Base-by-base conservation (phyloP, 2,888 invertebrate genomes). In the Netelia inedita region DNA sequence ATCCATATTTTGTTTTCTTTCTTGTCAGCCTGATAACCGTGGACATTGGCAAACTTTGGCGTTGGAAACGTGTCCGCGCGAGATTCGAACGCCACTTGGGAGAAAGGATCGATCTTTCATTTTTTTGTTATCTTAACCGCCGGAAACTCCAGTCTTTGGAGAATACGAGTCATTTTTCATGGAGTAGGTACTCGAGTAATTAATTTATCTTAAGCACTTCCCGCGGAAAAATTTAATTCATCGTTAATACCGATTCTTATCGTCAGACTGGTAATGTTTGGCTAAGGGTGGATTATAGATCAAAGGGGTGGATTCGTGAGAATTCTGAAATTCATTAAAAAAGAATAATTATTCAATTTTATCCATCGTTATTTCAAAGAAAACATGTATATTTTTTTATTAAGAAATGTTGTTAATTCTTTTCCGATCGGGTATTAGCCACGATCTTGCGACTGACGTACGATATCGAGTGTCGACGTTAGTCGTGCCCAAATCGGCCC, bases 41-140 rank as follows among this genome's bases (percentile, higher is more conserved):
- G 79, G 74, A 81, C 81, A 85, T 74, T 43, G 41, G 74, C 78
- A 69, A 65, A 65, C 69, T 69, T 50, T 46, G 35, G 53, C 66
- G 23, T 78, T 23, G 19, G 16, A 78, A 79, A 74, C 85, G 85
- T 82, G 79, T 66, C 82, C 59, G 74, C 57, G 76, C 81, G 78
- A 85, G 68, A 72, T 50, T 79, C 81, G 59, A 75, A 74, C 74
- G 72, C 14, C 46, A 65, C 63, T 74, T 65, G 41, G n/a, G 21
- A 63, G 50, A 9, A n/a, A n/a, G 16, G 23, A 69, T 84, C 84
- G 19, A 81, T 84, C 81, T 84, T 73, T 84, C 85, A 85, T 82
- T 43, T 43, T 63, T 14, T 28, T 21, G 53, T 72, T 28, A 69
- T 72, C 65, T 61, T 19, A 14, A 43, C 65, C 10, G 57, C 8